A percentile compares a stretch with the other conserved stretches of the same genome.
Evolutionary conservation across 2,888 invertebrate species (phyloP).

Genomic region (Limulus polyphemus): DNA sequence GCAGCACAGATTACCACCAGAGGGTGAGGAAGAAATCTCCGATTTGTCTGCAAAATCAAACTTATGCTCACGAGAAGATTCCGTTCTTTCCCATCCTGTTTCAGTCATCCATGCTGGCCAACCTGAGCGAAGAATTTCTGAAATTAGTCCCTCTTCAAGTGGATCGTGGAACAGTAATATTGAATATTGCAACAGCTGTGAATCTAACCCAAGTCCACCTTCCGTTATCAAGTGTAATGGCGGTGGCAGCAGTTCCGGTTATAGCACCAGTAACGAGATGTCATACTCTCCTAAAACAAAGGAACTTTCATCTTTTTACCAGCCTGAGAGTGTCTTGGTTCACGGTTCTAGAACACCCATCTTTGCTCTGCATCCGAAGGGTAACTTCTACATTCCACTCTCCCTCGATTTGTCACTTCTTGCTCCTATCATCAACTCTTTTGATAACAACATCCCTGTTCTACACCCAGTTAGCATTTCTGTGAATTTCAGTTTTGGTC

Average conservation of each 20-base stretch:
- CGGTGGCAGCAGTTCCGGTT: constrained; percentile 13
- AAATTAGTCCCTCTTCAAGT: neutral
- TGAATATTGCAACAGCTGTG: constrained; percentile 6
- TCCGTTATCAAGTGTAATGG: constrained; percentile 13
- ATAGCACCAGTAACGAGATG: constrained; percentile 19
- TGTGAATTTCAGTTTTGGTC: constrained; percentile 41
- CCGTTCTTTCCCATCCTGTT: too few relatives aligned
- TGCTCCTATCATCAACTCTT: constrained; percentile 39
- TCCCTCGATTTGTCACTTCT: constrained; percentile 59
- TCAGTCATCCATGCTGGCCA: too few relatives aligned
- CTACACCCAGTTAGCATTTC: constrained; percentile 79
- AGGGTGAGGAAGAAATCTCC: too few relatives aligned
- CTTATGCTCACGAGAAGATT: too few relatives aligned
- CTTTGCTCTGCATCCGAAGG: constrained; percentile 78
- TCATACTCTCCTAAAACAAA: neutral
- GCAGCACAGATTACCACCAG: neutral
- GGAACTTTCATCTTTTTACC: constrained; percentile 4
- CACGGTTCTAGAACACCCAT: neutral
- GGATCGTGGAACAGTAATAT: neutral
- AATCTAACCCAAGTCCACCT: constrained; percentile 19
- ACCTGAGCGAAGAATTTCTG: neutral
- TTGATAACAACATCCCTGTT: constrained; percentile 38
- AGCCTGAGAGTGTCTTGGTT: constrained; percentile 4
- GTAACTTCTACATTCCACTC: constrained; percentile 74
- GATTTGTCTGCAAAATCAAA: too few relatives aligned